Evolutionary conservation across 2,888 invertebrate genomes (phyloP).

Genomic region (Tenthredo scrophulariae): DNA sequence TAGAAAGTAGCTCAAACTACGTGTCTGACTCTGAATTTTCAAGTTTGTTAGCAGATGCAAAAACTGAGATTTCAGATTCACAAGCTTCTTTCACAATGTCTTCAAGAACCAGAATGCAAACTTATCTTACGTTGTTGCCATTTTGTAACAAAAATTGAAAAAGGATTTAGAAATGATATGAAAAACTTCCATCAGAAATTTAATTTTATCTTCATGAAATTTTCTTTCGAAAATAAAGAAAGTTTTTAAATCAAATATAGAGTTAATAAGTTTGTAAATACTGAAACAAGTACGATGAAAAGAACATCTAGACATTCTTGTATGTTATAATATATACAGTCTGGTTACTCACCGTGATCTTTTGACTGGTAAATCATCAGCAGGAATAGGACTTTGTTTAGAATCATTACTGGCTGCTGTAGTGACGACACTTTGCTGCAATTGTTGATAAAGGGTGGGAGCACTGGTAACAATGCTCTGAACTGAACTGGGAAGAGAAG

Average conservation of each 20-base stretch:
- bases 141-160: not conserved
- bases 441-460: constrained; percentile 75
- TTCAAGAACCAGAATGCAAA: not conserved
- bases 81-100: not conserved
- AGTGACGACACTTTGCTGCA: constrained; percentile 73
- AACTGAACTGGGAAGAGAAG: constrained; percentile 73
- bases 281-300: not conserved
- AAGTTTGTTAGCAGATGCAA: not conserved
- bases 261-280: not conserved
- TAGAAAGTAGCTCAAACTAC: not conserved
- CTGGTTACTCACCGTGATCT: constrained; percentile 79
- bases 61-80: not conserved
- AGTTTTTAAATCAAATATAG: not conserved
- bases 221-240: not conserved
- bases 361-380: constrained; percentile 80
- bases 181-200: not conserved
- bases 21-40: not conserved
- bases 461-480: constrained; percentile 72
- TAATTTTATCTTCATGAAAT: not conserved
- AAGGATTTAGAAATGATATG: not conserved
- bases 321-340: not conserved
- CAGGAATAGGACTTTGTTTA: constrained; percentile 73
- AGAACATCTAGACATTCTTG: not conserved
- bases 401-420: constrained; percentile 65
- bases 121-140: not conserved